Base-by-base conservation (phyloP, 2,888 invertebrate genomes). In the Siphonodentalium dalli region DNA sequence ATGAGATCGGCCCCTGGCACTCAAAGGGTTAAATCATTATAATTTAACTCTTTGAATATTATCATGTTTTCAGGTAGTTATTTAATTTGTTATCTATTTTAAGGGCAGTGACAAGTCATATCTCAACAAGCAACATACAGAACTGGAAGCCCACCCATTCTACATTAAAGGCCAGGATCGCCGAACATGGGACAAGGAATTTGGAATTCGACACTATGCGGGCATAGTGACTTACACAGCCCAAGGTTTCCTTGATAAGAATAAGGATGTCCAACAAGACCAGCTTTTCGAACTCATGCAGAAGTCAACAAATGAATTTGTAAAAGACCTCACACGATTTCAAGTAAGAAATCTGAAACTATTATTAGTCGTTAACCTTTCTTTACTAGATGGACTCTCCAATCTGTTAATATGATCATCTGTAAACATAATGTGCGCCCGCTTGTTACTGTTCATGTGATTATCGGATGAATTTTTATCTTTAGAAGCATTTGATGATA, bases 261-360 rank as follows among this genome's bases (percentile, higher is more conserved):
- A 76, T 55, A 76, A 76, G 51, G 75, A 76, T 52, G 70, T 71
- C 7, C 75, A 74, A 50, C 75, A 76, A 46, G 75, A 76, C 42
- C 70, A 71, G 33, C 64, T 76, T 50, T 74, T 74, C 71, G 75
- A 76, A 41, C 60, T 76, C 40, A 74, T 76, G 74, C 64, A 73
- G 24, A 66, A 65, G 46, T 69, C 74, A n/a, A 65, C 54, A 24
- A 76, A 73, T 55, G 56, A 58, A 9, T 74, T 73, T 60, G 70
- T 74, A 3, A 57, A 68, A 46, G 75, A 76, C 54, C 66, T 76
- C n/a, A 73, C 73, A 7, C 61, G 75, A 43, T 76, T 74, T 56
- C 73, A 74, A 72, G 75, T 74, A 45, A 44, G 57, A 29, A 11
- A 20, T 33, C 31, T 26, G n/a, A n/a, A n/a, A n/a, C n/a, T n/a